A percentile compares a stretch with the other conserved stretches of the same genome.
Evolutionary conservation across 64 coral and sea anemone genomes (phyloP).

Genomic region (Stylophora pistillata): DNA sequence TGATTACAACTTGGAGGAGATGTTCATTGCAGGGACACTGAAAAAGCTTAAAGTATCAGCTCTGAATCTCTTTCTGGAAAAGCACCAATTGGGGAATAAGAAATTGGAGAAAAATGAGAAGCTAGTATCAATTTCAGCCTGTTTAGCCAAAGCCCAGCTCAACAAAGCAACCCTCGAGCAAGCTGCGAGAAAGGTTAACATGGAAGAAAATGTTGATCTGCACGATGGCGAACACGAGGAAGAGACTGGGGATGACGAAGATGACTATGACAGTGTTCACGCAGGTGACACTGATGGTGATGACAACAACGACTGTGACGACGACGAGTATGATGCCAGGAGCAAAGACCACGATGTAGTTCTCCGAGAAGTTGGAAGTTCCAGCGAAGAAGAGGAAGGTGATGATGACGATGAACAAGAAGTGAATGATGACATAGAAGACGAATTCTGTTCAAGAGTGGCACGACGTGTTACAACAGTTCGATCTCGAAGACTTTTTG

Average conservation of each 20-base stretch:
- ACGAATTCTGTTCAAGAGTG: conserved; percentile 69
- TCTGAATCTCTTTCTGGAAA: conserved; percentile 49
- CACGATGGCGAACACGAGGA: conserved; percentile 52
- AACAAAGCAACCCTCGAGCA: conserved; percentile 31
- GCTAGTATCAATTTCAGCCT: conserved; percentile 36
- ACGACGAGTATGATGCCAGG: conserved; percentile 26
- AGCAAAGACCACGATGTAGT: conserved; percentile 42
- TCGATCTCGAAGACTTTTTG: conserved; percentile 29
- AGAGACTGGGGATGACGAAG: conserved; percentile 21
- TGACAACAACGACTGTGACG: conserved; percentile 35
- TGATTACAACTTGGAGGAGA: conserved; percentile 50
- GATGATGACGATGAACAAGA: conserved; percentile 38
- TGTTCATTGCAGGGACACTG: conserved; percentile 43
- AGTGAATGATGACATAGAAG: conserved; percentile 51
- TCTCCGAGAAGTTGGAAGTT: conserved; percentile 50
- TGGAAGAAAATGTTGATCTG: conserved; percentile 60
- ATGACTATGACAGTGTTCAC: conserved; percentile 53
- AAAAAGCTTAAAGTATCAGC: conserved; percentile 47
- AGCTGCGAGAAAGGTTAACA: conserved; percentile 32
- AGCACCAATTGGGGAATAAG: conserved; percentile 42
- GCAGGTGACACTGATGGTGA: conserved; percentile 43
- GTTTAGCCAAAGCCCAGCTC: conserved; percentile 53
- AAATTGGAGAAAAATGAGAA: conserved; percentile 28
- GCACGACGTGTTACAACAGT: conserved; percentile 52
- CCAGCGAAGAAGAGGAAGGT: conserved; percentile 34